Conservation (phyloP, 2,888 invertebrate species). For the Heterodera filipjevi region DNA sequence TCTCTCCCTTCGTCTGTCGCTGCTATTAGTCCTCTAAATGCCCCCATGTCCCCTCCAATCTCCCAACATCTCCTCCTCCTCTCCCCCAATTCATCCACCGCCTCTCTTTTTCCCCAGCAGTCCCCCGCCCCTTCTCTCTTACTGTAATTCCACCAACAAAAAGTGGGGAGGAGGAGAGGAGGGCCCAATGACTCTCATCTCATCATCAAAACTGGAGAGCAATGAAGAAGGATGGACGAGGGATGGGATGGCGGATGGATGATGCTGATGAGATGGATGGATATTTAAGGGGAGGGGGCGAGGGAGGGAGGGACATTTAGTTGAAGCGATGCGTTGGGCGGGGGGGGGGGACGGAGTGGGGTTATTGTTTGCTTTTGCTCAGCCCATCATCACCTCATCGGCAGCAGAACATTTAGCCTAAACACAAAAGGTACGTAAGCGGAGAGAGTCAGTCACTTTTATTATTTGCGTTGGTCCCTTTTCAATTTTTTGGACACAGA, state of each 20-base stretch:
- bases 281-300: neutral
- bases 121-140: neutral
- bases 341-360: neutral
- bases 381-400: neutral
- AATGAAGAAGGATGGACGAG: neutral
- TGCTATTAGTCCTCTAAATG: constrained; percentile 4
- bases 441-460: neutral
- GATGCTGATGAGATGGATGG: neutral
- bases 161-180: neutral
- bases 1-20: neutral
- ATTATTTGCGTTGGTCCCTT: neutral
- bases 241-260: neutral
- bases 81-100: neutral
- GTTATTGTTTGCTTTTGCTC: neutral
- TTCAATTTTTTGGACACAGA: neutral
- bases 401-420: neutral
- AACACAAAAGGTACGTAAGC: neutral
- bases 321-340: neutral
- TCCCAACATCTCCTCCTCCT: neutral
- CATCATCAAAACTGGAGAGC: constrained; percentile 9
- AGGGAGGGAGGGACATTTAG: neutral
- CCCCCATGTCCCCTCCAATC: neutral
- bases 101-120: neutral
- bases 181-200: constrained; percentile 12
- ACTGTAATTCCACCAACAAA: constrained; percentile 19